phyloP scores from a whole-genome alignment of 2,113 vertebrate species.

The Glaucidium brasilianum region DNA sequence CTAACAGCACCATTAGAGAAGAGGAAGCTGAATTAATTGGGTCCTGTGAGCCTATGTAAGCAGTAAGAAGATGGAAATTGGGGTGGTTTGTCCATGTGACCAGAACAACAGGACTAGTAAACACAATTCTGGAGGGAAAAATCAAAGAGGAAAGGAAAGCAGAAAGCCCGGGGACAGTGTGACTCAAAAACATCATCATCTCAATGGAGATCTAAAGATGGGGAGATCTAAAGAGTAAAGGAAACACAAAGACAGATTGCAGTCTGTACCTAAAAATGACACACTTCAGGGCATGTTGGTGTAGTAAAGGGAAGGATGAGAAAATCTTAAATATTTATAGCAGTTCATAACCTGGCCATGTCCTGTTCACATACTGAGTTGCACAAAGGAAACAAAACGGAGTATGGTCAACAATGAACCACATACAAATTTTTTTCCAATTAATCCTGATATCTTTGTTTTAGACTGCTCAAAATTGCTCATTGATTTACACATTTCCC shows the following conservation, averaged over 20 bases:
- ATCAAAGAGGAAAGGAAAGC: background rate
- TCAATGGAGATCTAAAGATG: background rate
- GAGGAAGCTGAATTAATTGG: constrained; percentile 58
- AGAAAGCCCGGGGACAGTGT: background rate
- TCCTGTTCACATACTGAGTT: background rate
- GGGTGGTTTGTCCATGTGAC: background rate
- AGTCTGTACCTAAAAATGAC: background rate
- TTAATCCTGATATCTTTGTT: background rate
- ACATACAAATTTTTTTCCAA: background rate
- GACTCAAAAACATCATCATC: background rate
- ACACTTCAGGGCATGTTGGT: background rate
- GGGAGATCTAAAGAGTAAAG: background rate
- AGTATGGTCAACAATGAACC: background rate
- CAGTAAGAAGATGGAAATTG: constrained; percentile 27
- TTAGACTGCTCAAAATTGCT: background rate
- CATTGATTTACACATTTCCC: background rate
- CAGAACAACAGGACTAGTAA: background rate
- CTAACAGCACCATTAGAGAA: constrained; percentile 44
- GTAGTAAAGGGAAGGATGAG: background rate
- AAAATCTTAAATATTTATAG: background rate
- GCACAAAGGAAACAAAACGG: background rate
- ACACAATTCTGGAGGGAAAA: constrained; percentile 14
- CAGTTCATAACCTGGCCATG: background rate
- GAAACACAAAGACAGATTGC: background rate
- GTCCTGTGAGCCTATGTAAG: constrained; percentile 34